phyloP scores from a whole-genome alignment of 2,888 invertebrate genomes.

The Cryptocephalus primarius region DNA sequence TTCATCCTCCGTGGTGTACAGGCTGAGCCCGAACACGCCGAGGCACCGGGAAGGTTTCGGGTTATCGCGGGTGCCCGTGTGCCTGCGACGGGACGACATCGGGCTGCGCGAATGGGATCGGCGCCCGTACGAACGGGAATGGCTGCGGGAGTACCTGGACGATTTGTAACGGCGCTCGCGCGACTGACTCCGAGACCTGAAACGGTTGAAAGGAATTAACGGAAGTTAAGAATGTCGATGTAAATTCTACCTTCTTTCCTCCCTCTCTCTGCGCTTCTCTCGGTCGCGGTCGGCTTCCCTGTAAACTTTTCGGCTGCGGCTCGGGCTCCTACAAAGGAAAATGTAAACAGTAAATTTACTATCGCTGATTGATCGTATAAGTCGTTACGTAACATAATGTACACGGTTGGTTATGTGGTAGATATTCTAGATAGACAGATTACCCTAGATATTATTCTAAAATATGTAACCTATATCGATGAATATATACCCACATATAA shows the following conservation, averaged over 20 bases:
- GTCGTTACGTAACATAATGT: too few species aligned
- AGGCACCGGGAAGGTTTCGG: slow-evolving; percentile 82
- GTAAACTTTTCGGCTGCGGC: slow-evolving; percentile 34
- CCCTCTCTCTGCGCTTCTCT: slow-evolving; percentile 33
- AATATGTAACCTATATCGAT: too few species aligned
- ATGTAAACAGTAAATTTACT: not conserved
- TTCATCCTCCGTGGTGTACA: slow-evolving; percentile 86
- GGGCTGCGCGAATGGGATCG: slow-evolving; percentile 65
- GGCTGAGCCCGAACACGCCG: slow-evolving; percentile 89
- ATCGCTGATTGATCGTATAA: too few species aligned
- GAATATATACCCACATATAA: too few species aligned
- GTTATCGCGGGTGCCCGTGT: slow-evolving; percentile 72
- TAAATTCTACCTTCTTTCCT: slow-evolving; percentile 1
- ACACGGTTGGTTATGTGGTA: too few species aligned
- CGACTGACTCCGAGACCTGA: slow-evolving; percentile 50
- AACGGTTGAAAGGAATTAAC: not conserved
- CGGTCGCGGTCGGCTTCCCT: slow-evolving; percentile 31
- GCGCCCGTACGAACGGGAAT: slow-evolving; percentile 43
- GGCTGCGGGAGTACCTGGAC: slow-evolving; percentile 53
- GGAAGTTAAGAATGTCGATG: not conserved
- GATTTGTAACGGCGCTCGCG: slow-evolving; percentile 42
- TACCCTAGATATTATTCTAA: too few species aligned
- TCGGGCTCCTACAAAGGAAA: slow-evolving; percentile 29
- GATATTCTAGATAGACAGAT: too few species aligned
- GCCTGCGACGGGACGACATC: slow-evolving; percentile 70